These are phyloP conservation scores for Rhabdomys pumilio DNA, from an alignment of 2,797 vertebrate species.

Conservation along the genomic window DNA sequence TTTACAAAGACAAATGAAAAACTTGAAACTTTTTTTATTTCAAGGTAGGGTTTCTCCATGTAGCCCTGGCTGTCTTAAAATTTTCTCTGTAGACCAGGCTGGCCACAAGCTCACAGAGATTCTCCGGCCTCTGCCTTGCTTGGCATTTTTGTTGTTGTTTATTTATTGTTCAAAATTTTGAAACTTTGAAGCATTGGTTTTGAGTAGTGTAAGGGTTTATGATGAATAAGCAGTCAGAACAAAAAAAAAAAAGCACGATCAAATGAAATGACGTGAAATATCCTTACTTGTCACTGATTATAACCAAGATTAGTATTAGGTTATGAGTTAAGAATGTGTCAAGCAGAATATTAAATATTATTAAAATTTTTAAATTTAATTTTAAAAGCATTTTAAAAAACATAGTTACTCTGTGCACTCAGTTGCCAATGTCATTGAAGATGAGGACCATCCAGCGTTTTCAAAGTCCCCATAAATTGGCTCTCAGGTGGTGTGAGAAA, in stretches of 20 bases:
- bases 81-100: neutral
- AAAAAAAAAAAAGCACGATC: neutral
- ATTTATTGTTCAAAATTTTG: neutral
- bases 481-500: neutral
- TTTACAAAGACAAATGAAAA: neutral
- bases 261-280: neutral
- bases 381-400: neutral
- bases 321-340: neutral
- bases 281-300: neutral
- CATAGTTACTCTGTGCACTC: neutral
- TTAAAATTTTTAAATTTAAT: neutral
- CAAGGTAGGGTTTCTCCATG: neutral
- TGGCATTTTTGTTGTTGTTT: neutral
- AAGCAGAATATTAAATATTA: neutral
- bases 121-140: neutral
- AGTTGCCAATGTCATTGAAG: neutral
- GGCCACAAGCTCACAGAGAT: neutral
- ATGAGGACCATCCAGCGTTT: neutral
- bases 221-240: neutral
- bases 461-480: neutral
- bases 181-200: neutral
- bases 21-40: neutral
- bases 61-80: neutral
- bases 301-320: neutral
- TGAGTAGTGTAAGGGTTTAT: neutral